phyloP scores from a whole-genome alignment of 1,140 invertebrate genomes.

The Ylistrum balloti region DNA sequence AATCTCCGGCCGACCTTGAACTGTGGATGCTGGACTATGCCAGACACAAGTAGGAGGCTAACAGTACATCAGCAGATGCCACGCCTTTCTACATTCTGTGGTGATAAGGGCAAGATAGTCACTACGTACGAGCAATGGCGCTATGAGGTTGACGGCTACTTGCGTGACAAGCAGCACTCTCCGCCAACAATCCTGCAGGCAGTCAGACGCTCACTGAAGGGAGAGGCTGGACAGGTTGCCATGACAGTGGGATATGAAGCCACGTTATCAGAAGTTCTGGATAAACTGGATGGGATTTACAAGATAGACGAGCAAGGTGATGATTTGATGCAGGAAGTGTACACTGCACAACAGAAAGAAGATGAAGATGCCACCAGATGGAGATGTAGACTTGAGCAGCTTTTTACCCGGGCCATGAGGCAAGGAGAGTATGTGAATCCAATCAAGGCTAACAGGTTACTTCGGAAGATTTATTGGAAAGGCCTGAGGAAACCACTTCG shows the following conservation, averaged over 20 bases:
- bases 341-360: conserved; percentile 48
- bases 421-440: too few relatives aligned
- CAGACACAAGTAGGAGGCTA: too few relatives aligned
- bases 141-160: conserved; percentile 44
- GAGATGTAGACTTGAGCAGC: conserved; percentile 48
- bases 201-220: conserved; percentile 52
- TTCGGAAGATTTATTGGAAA: too few relatives aligned
- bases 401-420: not conserved
- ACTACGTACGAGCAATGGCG: conserved; percentile 50
- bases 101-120: not conserved
- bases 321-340: conserved; percentile 52
- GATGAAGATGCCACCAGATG: conserved; percentile 54
- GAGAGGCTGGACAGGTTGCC: conserved; percentile 46
- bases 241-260: conserved; percentile 53
- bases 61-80: too few relatives aligned
- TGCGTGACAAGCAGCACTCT: not conserved
- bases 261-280: not conserved
- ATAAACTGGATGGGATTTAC: conserved; percentile 55
- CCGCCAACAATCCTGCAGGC: not conserved
- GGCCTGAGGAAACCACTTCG: too few relatives aligned
- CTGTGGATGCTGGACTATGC: too few relatives aligned
- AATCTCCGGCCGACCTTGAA: too few relatives aligned
- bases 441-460: too few relatives aligned
- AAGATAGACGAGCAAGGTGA: conserved; percentile 43
- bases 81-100: too few relatives aligned